phyloP scores from a whole-genome alignment of 2,888 invertebrate genomes.

The Harpagoxenus sublaevis region DNA sequence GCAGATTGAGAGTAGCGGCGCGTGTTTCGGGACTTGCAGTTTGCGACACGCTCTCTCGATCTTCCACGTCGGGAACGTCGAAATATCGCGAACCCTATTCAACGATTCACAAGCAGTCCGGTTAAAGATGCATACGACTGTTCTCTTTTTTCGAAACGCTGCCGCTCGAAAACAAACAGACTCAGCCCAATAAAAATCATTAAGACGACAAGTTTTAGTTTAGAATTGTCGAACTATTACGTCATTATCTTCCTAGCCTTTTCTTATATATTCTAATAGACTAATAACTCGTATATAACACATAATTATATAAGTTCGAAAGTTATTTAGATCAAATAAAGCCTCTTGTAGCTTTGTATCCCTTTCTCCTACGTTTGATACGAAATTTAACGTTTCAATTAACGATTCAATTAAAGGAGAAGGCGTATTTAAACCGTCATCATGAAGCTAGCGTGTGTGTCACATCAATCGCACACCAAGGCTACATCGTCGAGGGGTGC shows the following conservation, averaged over 20 bases:
- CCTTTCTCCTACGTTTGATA: background rate
- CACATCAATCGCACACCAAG: slow-evolving; percentile 51
- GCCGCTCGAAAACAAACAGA: background rate
- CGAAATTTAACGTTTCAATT: slow-evolving; percentile 23
- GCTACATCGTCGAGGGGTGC: slow-evolving; percentile 55
- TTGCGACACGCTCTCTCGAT: slow-evolving; percentile 44
- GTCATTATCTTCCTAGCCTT: background rate
- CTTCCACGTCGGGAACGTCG: slow-evolving; percentile 35
- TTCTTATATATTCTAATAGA: background rate
- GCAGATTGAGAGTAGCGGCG: slow-evolving; percentile 43
- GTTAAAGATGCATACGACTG: slow-evolving; percentile 31
- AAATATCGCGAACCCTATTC: slow-evolving; percentile 32
- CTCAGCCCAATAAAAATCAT: background rate
- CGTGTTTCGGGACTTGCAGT: slow-evolving; percentile 26
- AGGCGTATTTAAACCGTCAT: slow-evolving; percentile 51
- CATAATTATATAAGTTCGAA: background rate
- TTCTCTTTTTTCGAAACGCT: slow-evolving; percentile 12
- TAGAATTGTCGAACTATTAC: background rate
- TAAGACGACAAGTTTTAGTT: background rate
- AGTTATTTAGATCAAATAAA: slow-evolving; percentile 15
- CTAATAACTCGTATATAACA: background rate
- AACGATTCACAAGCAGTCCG: slow-evolving; percentile 47
- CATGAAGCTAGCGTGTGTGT: slow-evolving; percentile 53
- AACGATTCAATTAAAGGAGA: slow-evolving; percentile 48
- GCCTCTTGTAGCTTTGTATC: background rate